Evolutionary conservation across 1,140 invertebrate species (phyloP).

Genomic region (Rhopalosiphum padi): DNA sequence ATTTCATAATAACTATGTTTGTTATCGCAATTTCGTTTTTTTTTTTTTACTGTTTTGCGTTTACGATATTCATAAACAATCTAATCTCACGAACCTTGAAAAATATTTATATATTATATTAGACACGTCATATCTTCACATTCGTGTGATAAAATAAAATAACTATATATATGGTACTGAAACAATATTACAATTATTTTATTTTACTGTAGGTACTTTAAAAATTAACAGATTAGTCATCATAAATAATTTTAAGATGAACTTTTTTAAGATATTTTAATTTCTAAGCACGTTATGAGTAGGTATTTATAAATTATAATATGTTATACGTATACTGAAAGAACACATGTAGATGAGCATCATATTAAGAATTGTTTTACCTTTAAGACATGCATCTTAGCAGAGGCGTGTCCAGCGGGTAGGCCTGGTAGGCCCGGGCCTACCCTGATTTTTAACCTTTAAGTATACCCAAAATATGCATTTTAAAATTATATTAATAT

Average conservation of each 20-base stretch:
- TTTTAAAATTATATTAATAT: too few relatives aligned
- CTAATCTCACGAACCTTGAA: background rate
- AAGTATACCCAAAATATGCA: too few relatives aligned
- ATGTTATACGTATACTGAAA: background rate
- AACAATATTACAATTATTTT: background rate
- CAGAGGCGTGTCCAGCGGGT: too few relatives aligned
- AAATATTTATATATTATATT: background rate
- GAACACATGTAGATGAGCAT: background rate
- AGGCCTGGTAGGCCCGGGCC: too few relatives aligned
- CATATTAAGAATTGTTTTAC: background rate
- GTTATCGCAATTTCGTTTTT: background rate
- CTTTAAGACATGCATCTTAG: too few relatives aligned
- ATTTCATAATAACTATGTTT: background rate
- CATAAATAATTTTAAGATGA: background rate
- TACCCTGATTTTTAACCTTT: too few relatives aligned
- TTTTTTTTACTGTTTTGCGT: background rate
- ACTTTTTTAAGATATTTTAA: background rate
- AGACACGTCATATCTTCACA: background rate
- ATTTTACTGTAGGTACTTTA: background rate
- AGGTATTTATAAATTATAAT: background rate
- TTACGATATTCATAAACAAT: constrained; percentile 1
- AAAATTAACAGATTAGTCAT: background rate
- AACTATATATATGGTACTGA: background rate
- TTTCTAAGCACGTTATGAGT: background rate
- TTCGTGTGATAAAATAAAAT: background rate